Conservation (phyloP, 2,888 invertebrate species). For the Sarcophaga caerulescens region DNA sequence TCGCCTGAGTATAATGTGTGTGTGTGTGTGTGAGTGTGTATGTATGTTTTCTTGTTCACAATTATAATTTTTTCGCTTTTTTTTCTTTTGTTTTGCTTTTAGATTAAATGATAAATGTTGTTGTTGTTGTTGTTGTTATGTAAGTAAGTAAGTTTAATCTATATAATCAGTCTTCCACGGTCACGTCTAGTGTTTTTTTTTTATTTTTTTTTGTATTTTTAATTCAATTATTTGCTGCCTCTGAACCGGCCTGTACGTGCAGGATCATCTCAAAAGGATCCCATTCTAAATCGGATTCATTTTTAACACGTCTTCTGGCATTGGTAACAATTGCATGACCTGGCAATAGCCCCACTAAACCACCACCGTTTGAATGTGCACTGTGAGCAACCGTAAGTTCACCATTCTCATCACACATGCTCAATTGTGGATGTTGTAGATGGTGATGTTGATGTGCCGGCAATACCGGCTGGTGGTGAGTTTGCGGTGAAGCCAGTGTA, state of each 20-base stretch:
- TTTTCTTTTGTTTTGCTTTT: conserved; percentile 37
- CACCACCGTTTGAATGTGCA: conserved; percentile 57
- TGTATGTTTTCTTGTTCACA: background rate
- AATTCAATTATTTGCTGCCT: conserved; percentile 75
- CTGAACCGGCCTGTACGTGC: conserved; percentile 76
- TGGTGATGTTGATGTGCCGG: conserved; percentile 68
- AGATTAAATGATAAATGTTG: conserved; percentile 58
- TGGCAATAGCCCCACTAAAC: conserved; percentile 64
- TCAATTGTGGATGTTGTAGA: conserved; percentile 68
- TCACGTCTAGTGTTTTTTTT: conserved; percentile 65
- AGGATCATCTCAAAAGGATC: conserved; percentile 79
- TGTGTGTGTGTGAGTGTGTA: background rate
- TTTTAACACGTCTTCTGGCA: conserved; percentile 74
- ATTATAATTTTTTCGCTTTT: background rate
- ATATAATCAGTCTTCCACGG: conserved; percentile 68
- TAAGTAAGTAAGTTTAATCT: conserved; percentile 51
- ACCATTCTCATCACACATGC: conserved; percentile 69
- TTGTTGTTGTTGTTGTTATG: conserved; percentile 33
- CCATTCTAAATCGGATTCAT: conserved; percentile 77
- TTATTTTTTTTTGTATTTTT: conserved; percentile 22
- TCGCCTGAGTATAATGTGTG: background rate
- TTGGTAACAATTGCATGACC: conserved; percentile 66
- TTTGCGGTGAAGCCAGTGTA: conserved; percentile 45
- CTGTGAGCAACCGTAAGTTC: conserved; percentile 60
- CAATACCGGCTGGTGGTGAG: conserved; percentile 54